Conservation (phyloP, 2,888 invertebrate species). For the Diarsia dahlii region DNA sequence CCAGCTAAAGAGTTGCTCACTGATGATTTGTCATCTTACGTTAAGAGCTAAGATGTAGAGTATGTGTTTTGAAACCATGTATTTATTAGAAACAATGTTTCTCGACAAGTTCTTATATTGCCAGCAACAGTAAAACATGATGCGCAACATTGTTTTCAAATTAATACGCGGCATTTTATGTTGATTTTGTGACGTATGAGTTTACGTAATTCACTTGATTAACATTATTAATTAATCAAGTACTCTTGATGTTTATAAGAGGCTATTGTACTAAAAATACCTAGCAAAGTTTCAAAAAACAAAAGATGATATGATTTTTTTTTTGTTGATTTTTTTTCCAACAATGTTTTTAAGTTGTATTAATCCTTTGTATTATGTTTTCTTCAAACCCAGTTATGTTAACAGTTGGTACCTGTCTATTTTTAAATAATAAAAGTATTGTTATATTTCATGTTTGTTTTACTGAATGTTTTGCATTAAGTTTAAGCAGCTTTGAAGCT, state of each 20-base stretch:
- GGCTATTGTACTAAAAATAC: slow-evolving; percentile 5
- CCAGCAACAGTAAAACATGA: neutral
- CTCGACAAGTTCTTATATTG: neutral
- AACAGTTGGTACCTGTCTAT: neutral
- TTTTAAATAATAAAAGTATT: slow-evolving; percentile 3
- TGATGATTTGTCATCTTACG: slow-evolving; percentile 46
- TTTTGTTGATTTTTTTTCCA: neutral
- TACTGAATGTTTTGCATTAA: neutral
- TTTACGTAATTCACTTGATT: neutral
- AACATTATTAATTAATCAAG: neutral
- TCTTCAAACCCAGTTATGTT: neutral
- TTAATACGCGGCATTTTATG: neutral
- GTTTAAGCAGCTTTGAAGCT: neutral
- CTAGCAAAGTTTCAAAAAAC: neutral
- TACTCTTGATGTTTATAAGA: neutral
- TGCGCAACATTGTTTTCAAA: neutral
- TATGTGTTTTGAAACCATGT: neutral
- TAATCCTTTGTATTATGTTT: too few species aligned
- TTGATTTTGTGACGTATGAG: neutral
- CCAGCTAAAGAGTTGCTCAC: slow-evolving; percentile 41
- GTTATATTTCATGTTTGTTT: neutral
- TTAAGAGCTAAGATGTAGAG: slow-evolving; percentile 11
- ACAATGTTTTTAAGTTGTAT: neutral
- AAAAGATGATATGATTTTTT: neutral
- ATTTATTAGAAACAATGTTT: neutral